These are phyloP conservation scores for Narcine bancroftii DNA, from an alignment of 2,113 vertebrate species.

Conservation along the genomic window DNA sequence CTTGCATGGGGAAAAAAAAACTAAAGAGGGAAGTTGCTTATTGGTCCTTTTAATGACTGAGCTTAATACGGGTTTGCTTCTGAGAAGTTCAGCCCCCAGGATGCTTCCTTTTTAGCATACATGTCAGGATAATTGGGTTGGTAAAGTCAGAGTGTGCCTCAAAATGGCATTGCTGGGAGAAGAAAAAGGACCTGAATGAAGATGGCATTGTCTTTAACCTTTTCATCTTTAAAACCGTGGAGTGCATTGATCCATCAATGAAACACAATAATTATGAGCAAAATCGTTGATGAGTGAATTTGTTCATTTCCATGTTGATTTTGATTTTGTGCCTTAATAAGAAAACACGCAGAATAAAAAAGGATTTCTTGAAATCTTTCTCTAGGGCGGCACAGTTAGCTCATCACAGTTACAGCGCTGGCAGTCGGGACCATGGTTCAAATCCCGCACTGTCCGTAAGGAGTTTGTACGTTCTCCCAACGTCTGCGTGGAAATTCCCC, in stretches of 20 bases:
- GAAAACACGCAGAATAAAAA: constrained; percentile 9
- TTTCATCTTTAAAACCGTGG: neutral
- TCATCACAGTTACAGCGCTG: too few relatives aligned
- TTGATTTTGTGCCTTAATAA: neutral
- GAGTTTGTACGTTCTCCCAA: too few relatives aligned
- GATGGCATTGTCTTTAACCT: neutral
- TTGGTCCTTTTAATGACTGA: constrained; percentile 4
- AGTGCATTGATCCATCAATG: neutral
- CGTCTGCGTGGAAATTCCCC: too few relatives aligned
- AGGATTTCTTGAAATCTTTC: too few relatives aligned
- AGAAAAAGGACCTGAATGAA: neutral
- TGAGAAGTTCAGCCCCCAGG: neutral
- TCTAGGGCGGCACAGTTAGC: too few relatives aligned
- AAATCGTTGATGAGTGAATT: neutral
- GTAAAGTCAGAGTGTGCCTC: neutral
- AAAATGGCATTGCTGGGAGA: neutral
- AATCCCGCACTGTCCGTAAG: too few relatives aligned
- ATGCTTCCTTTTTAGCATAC: neutral
- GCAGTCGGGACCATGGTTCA: too few relatives aligned
- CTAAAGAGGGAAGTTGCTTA: neutral
- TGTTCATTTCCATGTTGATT: neutral
- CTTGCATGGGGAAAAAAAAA: neutral
- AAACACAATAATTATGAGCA: neutral
- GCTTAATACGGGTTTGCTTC: neutral
- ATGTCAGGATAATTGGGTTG: constrained; percentile 7